Evolutionary conservation across 2,888 invertebrate genomes (phyloP), one percentile per base, ranked within the genome.

Genomic region (Drosophila ezoana): DNA sequence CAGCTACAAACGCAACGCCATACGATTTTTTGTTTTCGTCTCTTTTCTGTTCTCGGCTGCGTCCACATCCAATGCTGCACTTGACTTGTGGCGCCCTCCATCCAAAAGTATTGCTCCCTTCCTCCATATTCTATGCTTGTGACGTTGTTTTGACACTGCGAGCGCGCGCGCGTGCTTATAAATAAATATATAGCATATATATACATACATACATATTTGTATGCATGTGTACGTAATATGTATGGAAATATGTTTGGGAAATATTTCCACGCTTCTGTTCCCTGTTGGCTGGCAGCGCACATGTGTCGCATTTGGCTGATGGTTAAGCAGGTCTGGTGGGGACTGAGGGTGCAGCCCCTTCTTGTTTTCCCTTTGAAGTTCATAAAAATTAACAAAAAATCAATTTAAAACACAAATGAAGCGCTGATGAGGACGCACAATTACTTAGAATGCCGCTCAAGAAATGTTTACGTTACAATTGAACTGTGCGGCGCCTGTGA

Each of bases 141-240:
- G 89, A 89, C 85, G 89, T 74, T 85, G 85, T 85, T 85, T 89
- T 85, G 85, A 85, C 85, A 85, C 87, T 89, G 79, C 62, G 72
- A 70, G 84, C 85, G 81, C 82, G 85, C 73, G 80, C 79, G 85
- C 84, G 79, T 89, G 81, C 87, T 87, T 89, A 85, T 89, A 85
- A 87, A 85, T 87, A 85, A 81, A 87, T 79, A 80, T 58, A 40
- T 37, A 53, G 13, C 20, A 62, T 18, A 49, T 35, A 10, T 28
- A 33, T 8, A 38, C 9, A 10, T 53, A 11, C 10, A 32, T 10
- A 10, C 2, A 9, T 40, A 16, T 16, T 10, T 35, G 11, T 52
- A 11, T 53, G 23, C 49, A 14, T 38, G n/a, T 48, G 11, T 53
- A 40, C 13, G 16, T 33, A 11, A 4, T 16, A 43, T 52, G 37